Conservation (phyloP, 2,888 invertebrate genomes). For the Elgonia sp. region DNA sequence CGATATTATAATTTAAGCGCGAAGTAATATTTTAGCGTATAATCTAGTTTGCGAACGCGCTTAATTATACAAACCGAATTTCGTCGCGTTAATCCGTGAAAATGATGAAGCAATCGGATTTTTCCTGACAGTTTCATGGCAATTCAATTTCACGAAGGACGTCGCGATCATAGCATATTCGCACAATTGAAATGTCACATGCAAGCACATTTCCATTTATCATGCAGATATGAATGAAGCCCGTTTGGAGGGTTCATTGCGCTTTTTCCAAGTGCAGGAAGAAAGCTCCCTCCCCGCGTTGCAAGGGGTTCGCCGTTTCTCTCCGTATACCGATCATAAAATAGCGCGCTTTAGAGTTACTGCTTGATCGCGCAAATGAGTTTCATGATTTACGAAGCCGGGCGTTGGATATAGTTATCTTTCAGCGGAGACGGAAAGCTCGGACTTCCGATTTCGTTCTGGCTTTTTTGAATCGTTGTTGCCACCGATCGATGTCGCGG, state of each 20-base stretch:
- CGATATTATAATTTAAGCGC: conserved; percentile 20
- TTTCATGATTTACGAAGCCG: conserved; percentile 67
- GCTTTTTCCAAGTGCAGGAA: conserved; percentile 69
- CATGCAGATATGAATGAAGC: conserved; percentile 71
- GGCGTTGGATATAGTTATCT: conserved; percentile 64
- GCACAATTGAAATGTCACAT: conserved; percentile 73
- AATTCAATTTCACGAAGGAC: conserved; percentile 72
- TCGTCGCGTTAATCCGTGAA: conserved; percentile 66
- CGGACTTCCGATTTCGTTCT: conserved; percentile 60
- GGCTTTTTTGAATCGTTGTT: conserved; percentile 43
- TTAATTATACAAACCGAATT: conserved; percentile 66
- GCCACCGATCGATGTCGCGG: conserved; percentile 72
- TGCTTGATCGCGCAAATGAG: conserved; percentile 73
- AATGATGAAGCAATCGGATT: conserved; percentile 71
- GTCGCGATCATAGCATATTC: conserved; percentile 69
- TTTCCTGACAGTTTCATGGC: conserved; percentile 71
- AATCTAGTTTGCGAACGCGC: conserved; percentile 54
- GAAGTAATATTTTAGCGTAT: conserved; percentile 33
- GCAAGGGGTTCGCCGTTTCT: conserved; percentile 32
- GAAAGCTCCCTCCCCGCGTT: conserved; percentile 42
- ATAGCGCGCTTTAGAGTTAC: conserved; percentile 73
- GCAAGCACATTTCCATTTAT: conserved; percentile 75
- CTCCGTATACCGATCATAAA: conserved; percentile 67
- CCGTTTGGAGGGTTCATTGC: conserved; percentile 71
- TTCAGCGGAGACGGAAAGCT: conserved; percentile 65